These are phyloP conservation scores for Philypnodon macrostomus DNA, from an alignment of 2,797 vertebrate genomes.

Conservation along the genomic window DNA sequence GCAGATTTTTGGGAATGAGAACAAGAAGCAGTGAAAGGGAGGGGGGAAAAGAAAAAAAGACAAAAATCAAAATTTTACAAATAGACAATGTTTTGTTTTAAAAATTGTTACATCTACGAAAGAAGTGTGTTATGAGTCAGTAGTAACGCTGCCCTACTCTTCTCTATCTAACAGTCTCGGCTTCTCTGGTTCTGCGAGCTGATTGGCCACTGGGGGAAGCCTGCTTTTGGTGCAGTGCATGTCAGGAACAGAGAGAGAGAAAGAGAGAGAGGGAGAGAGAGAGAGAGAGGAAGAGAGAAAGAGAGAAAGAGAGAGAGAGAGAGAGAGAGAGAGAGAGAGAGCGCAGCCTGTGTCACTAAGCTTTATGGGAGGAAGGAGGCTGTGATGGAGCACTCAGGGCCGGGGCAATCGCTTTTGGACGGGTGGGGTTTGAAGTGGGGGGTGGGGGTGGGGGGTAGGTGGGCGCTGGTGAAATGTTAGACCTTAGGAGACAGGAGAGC, in stretches of 20 bases:
- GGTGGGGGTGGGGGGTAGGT: not conserved
- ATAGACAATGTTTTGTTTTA: constrained; percentile 54
- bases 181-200: constrained; percentile 9
- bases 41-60: constrained; percentile 41
- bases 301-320: constrained; percentile 14
- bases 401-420: constrained; percentile 9
- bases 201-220: constrained; percentile 42
- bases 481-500: constrained; percentile 6
- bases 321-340: constrained; percentile 19
- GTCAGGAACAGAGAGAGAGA: constrained; percentile 19
- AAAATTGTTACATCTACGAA: constrained; percentile 34
- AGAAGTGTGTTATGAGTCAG: constrained; percentile 7
- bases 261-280: constrained; percentile 11
- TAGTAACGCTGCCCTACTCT: not conserved
- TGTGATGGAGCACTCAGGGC: constrained; percentile 39
- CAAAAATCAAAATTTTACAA: constrained; percentile 57
- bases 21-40: constrained; percentile 51
- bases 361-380: constrained; percentile 34
- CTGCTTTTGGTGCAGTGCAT: constrained; percentile 45
- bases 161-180: constrained; percentile 1
- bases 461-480: not conserved
- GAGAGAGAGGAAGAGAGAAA: too few species aligned
- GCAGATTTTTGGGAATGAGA: constrained; percentile 18
- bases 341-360: constrained; percentile 21
- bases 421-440: not conserved